Evolutionary conservation across 2,797 vertebrate genomes (phyloP), one percentile per base, ranked within the genome.

Genomic region (Falco berigora): DNA sequence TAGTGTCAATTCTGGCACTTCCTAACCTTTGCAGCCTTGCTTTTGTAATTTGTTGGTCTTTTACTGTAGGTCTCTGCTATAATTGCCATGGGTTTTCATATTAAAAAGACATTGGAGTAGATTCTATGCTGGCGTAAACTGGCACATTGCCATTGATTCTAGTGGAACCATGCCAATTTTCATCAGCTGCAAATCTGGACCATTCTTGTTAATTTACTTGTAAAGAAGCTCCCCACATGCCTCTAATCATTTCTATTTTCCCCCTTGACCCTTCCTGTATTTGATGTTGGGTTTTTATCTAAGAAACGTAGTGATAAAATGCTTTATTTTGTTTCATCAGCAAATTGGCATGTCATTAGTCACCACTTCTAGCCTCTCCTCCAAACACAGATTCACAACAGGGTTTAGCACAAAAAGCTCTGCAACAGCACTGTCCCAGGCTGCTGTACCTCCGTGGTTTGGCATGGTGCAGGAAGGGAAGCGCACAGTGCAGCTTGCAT

Each of bases 181-280:
- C 86, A 94, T 96, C 95, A 96, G 96, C 95, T 96, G 94, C 94
- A 95, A 79, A 95, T 95, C 96, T 93, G 64, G 88, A 82, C 92
- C 74, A 94, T 95, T 95, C 86, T 95, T 83, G 71, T 53, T 94
- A 92, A 96, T 95, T 96, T 89, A 61, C 80, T 95, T 64, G 40
- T 74, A 89, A 92, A 97, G 90, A 89, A 95, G 92, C 88, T 92
- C 86, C 80, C 93, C 83, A 89, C 90, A 96, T 83, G 92, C 88
- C 80, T 88, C 94, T 95, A 95, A 96, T 97, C 79, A 95, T 71
- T 96, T 79, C 95, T 66, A 87, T 96, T 94, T 95, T 93, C 94
- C 92, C 95, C 84, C 83, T 96, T 96, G 96, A 96, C 96, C 94
- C 42, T 95, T 94, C 40, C 80, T 53, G 75, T 36, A 52, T 74